Evolutionary conservation across 2,888 invertebrate species (phyloP).

Genomic region (Gasteruption jaculator): DNA sequence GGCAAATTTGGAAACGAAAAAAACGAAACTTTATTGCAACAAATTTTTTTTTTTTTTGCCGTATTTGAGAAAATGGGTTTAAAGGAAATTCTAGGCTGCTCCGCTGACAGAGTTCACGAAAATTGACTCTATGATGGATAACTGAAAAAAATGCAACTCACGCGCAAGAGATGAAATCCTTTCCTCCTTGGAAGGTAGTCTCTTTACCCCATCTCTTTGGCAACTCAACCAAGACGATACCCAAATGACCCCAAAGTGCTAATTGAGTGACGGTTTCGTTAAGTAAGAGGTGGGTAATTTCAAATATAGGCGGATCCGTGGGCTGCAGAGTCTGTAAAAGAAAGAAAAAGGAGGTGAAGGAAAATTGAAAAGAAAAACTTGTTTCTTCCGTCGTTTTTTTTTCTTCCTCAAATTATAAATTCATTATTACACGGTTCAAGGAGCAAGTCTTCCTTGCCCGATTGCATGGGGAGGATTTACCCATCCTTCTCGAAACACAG

Average conservation of each 20-base stretch:
- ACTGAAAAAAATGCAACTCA: too few relatives aligned
- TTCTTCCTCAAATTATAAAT: slow-evolving; percentile 30
- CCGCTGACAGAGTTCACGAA: not conserved
- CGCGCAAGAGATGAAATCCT: slow-evolving; percentile 67
- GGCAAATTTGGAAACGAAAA: too few relatives aligned
- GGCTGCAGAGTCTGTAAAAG: slow-evolving; percentile 65
- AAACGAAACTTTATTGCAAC: too few relatives aligned
- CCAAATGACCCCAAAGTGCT: slow-evolving; percentile 67
- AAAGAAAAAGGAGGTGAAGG: not conserved
- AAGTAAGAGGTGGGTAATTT: slow-evolving; percentile 63
- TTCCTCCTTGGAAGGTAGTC: slow-evolving; percentile 66
- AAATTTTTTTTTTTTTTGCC: too few relatives aligned
- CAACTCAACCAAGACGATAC: slow-evolving; percentile 67
- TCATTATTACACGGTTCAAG: slow-evolving; percentile 37
- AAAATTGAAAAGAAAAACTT: not conserved
- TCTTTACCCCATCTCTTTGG: slow-evolving; percentile 70
- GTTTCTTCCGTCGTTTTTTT: slow-evolving; percentile 14
- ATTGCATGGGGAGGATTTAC: slow-evolving; percentile 25
- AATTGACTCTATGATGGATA: not conserved
- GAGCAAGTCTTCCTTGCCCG: slow-evolving; percentile 25
- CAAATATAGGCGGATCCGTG: slow-evolving; percentile 64
- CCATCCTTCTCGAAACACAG: slow-evolving; percentile 26
- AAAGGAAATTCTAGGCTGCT: not conserved
- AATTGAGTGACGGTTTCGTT: slow-evolving; percentile 66
- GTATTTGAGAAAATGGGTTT: not conserved